Evolutionary conservation across 1,140 invertebrate genomes (phyloP).

Genomic region (Apocrypta bakeri): DNA sequence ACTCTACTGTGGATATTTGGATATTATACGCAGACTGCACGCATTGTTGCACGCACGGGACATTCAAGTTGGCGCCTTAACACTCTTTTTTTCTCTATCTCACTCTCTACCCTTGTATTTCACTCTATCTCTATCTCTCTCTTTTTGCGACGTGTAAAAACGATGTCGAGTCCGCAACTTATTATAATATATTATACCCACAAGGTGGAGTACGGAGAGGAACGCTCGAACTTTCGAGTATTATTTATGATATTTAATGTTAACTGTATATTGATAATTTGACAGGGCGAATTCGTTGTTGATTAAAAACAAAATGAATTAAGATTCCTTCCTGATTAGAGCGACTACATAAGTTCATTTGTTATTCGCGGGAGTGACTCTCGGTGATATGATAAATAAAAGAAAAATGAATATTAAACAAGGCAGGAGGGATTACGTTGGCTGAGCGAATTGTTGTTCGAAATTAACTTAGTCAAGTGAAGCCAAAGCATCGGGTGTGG

Average conservation of each 20-base stretch:
- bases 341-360: slow-evolving; percentile 43
- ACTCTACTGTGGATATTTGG: not conserved
- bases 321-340: slow-evolving; percentile 50
- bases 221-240: slow-evolving; percentile 36
- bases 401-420: not conserved
- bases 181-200: not conserved
- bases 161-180: not conserved
- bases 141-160: too few species aligned
- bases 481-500: slow-evolving; percentile 63
- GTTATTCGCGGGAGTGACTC: slow-evolving; percentile 41
- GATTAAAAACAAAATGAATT: slow-evolving; percentile 33
- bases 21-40: not conserved
- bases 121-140: too few species aligned
- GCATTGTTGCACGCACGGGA: not conserved
- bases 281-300: slow-evolving; percentile 33
- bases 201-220: not conserved
- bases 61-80: slow-evolving; percentile 11
- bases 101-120: too few species aligned
- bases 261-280: slow-evolving; percentile 38
- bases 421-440: slow-evolving; percentile 6
- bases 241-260: slow-evolving; percentile 52
- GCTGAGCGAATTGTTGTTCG: slow-evolving; percentile 48
- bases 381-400: not conserved
- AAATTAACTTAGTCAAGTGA: slow-evolving; percentile 61
- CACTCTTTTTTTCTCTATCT: too few species aligned